Percentiles rank a stretch among this genome's conserved stretches.
These are phyloP conservation scores for Perca schrenkii DNA, from an alignment of 2,113 vertebrate genomes.

Conservation along the genomic window DNA sequence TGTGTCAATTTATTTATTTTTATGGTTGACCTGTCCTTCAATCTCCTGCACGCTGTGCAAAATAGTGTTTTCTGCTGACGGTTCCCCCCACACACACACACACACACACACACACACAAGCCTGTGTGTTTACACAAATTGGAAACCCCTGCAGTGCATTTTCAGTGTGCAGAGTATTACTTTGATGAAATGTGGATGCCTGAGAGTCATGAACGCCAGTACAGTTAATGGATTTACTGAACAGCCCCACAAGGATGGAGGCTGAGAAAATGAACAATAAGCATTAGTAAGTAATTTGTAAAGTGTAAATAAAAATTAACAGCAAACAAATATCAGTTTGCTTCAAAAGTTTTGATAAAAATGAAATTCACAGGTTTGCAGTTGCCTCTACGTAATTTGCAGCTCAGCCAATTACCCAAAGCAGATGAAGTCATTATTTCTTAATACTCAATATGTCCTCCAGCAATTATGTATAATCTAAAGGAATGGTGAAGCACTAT, in stretches of 20 bases:
- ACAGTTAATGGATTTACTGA: conserved; percentile 15
- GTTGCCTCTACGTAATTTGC: conserved; percentile 3
- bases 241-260: background rate
- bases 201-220: background rate
- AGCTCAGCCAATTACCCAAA: conserved; percentile 22
- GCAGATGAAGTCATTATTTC: conserved; percentile 36
- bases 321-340: conserved; percentile 1
- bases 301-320: conserved; percentile 2
- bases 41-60: conserved; percentile 23
- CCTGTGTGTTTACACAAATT: background rate
- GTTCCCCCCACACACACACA: background rate
- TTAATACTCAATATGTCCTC: conserved; percentile 52
- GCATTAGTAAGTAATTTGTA: background rate
- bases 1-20: conserved; percentile 4
- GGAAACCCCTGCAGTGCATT: conserved; percentile 1
- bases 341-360: background rate
- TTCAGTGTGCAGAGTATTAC: background rate
- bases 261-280: conserved; percentile 32
- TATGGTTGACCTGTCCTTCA: conserved; percentile 24
- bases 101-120: background rate
- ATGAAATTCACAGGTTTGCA: background rate
- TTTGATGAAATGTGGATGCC: conserved; percentile 31
- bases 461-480: conserved; percentile 53
- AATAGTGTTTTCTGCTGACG: conserved; percentile 23
- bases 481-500: conserved; percentile 29